A percentile compares a stretch with the other conserved stretches of the same genome.
phyloP scores from a whole-genome alignment of 2,113 vertebrate species.

The Coracopsis vasa region DNA sequence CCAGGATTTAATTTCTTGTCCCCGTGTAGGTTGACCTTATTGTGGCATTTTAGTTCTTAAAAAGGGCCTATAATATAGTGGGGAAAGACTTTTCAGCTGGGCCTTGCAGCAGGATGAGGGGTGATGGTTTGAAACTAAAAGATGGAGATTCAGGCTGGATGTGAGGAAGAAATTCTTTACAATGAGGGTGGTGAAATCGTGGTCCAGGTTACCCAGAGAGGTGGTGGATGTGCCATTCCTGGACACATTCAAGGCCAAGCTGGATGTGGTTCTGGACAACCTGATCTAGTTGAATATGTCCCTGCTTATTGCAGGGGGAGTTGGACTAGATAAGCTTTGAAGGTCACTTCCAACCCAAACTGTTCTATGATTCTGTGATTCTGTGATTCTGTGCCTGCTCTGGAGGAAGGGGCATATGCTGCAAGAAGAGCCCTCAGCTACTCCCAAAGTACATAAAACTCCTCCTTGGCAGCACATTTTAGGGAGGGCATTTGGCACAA shows the following conservation, averaged over 20 bases:
- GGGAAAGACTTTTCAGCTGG: background rate
- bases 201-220: background rate
- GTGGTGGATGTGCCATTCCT: background rate
- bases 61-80: background rate
- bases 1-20: background rate
- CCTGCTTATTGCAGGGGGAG: background rate
- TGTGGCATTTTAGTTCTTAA: background rate
- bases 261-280: background rate
- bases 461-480: background rate
- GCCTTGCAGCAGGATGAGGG: background rate
- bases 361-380: background rate
- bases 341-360: background rate
- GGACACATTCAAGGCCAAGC: background rate
- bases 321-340: background rate
- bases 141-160: background rate
- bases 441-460: background rate
- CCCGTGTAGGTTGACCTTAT: background rate
- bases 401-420: background rate
- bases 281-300: background rate
- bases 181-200: background rate
- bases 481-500: background rate
- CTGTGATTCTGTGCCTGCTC: background rate
- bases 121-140: background rate
- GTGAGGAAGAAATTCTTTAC: background rate
- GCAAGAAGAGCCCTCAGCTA: background rate